Base-by-base conservation (phyloP, 2,888 invertebrate species). In the Ischnus inquisitorius region DNA sequence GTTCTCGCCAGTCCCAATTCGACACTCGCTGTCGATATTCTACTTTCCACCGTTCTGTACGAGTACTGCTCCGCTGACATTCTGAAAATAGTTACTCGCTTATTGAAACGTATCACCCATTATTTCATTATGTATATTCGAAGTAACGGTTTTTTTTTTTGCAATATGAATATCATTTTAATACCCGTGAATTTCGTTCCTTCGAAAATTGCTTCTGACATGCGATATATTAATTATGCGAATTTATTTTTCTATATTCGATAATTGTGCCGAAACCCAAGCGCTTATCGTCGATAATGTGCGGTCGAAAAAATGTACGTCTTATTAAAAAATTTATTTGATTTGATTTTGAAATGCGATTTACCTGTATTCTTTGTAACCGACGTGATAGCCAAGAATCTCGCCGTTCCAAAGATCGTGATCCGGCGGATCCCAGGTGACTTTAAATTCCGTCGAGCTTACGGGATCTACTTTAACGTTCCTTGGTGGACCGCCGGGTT, bases 391-490 rank as follows among this genome's bases (percentile, higher is more conserved):
- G 77, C 98, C 98, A 0, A 97, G 95, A 87, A 98, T 95, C 90
- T 97, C 97, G 60, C 98, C 98, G 92, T 98, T 97, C 97, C 98
- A 98, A 83, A 97, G 95, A 91, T 97, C 97, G 89, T 96, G 95
- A 90, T 97, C 96, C 25, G 98, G 98, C 41, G 98, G 97, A 93
- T 97, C 97, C 98, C 98, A 98, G 72, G 96, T 96, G 64, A 98
- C 96, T 85, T 96, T 95, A 83, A 98, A 95, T 94, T 97, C 97
- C 0, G 97, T 97, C 6, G 97, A 97, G 93, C 97, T 97, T 93
- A 97, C 96, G 0, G 98, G 95, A 93, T 97, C 97, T 60, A 97
- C 97, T 89, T 97, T 95, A 77, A 98, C 96, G 91, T 97, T 97
- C 87, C 96, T 91, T 6, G 98, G 97, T 41, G 97, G 96, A 0